Evolutionary conservation across 1,140 invertebrate species (phyloP).

Genomic region (Hylaeus volcanicus): DNA sequence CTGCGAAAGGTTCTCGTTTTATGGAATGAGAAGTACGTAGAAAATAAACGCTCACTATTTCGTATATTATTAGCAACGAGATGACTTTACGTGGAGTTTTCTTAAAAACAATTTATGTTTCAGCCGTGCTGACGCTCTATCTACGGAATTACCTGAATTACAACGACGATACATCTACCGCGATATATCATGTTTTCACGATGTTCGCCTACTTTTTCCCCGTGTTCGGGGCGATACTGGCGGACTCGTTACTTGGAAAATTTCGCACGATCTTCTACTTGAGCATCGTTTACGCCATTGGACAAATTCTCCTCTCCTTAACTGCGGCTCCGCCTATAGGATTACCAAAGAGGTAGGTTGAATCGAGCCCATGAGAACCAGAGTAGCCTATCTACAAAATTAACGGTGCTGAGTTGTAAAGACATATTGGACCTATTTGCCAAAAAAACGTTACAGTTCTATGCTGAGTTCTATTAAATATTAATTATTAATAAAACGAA

Average conservation of each 20-base stretch:
- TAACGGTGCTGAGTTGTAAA: too few species aligned
- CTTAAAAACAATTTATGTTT: conserved; percentile 56
- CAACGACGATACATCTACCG: conserved; percentile 85
- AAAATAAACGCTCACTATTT: background rate
- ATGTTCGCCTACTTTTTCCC: conserved; percentile 94
- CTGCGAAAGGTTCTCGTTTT: conserved; percentile 97
- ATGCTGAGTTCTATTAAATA: too few species aligned
- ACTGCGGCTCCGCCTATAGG: conserved; percentile 83
- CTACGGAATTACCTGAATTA: conserved; percentile 86
- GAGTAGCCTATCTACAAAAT: too few species aligned
- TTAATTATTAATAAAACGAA: too few species aligned
- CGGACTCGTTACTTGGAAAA: conserved; percentile 93
- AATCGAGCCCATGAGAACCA: background rate
- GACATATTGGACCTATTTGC: too few species aligned
- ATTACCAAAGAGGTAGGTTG: conserved; percentile 83
- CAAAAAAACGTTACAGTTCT: too few species aligned
- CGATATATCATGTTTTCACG: conserved; percentile 91
- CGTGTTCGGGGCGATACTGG: conserved; percentile 91
- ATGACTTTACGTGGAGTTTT: too few species aligned
- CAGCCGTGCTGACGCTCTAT: conserved; percentile 92
- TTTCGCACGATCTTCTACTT: conserved; percentile 94
- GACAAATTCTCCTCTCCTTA: conserved; percentile 90
- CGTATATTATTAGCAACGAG: too few species aligned
- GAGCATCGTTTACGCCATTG: conserved; percentile 92
- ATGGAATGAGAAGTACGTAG: conserved; percentile 96